These are phyloP conservation scores for Tupaia chinensis DNA, from an alignment of 2,113 vertebrate genomes.

Conservation along the genomic window DNA sequence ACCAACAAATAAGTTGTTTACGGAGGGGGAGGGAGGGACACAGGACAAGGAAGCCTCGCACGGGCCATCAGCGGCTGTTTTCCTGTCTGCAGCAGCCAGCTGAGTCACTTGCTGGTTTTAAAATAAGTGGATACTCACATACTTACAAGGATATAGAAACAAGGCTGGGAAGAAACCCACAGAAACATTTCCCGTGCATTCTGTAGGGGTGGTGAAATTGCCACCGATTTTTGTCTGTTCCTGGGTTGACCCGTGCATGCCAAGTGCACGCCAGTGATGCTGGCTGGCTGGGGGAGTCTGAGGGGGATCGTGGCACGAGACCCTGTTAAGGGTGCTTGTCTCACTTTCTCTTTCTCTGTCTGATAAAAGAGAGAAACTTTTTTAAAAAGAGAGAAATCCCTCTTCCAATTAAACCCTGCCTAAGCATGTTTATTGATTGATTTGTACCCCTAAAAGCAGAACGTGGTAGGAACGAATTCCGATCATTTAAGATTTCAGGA, in stretches of 20 bases:
- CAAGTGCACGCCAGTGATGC: too few relatives aligned
- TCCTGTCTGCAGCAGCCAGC: neutral
- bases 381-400: neutral
- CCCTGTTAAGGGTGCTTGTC: too few relatives aligned
- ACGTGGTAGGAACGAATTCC: constrained; percentile 37
- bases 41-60: neutral
- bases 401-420: neutral
- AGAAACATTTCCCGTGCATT: neutral
- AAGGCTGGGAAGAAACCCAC: neutral
- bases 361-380: too few relatives aligned
- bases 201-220: neutral
- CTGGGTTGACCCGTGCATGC: too few relatives aligned
- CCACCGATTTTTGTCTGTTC: neutral
- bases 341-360: too few relatives aligned
- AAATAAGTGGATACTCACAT: neutral
- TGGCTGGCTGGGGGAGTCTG: neutral
- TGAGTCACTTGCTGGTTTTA: neutral
- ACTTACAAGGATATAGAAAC: neutral
- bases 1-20: constrained; percentile 49
- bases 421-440: constrained; percentile 6
- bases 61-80: accelerated
- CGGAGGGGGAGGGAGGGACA: neutral
- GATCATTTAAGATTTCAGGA: constrained; percentile 6
- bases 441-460: constrained; percentile 22
- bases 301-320: neutral